Evolutionary conservation across 2,888 invertebrate genomes (phyloP).

Genomic region (Phrixothrix hirtus): DNA sequence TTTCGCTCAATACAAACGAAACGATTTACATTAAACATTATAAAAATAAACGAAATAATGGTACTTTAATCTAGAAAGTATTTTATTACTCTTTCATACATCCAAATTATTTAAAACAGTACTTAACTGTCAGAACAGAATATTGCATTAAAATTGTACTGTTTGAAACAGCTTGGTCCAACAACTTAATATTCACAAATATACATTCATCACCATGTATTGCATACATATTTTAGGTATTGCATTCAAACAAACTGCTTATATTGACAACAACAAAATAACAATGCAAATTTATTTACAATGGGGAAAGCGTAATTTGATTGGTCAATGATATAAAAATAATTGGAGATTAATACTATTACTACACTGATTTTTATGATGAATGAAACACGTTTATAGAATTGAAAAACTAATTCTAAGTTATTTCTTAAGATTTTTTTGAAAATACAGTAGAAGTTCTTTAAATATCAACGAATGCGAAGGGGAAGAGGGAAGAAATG

Average conservation of each 20-base stretch:
- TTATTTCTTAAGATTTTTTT: constrained; percentile 5
- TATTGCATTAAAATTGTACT: constrained; percentile 24
- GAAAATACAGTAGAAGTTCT: constrained; percentile 2
- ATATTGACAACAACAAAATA: constrained; percentile 54
- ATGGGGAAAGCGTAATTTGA: constrained; percentile 57
- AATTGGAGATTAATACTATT: constrained; percentile 37
- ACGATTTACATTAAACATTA: constrained; percentile 1
- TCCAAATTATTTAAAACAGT: constrained; percentile 51
- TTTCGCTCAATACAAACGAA: neutral
- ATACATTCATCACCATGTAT: constrained; percentile 56
- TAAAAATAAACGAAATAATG: constrained; percentile 13
- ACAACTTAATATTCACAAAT: constrained; percentile 55
- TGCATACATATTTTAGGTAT: constrained; percentile 50
- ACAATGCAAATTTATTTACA: constrained; percentile 58
- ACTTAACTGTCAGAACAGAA: constrained; percentile 29
- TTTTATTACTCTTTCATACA: constrained; percentile 23
- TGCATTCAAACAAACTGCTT: constrained; percentile 47
- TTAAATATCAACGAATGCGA: too few relatives aligned
- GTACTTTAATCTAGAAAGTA: constrained; percentile 1
- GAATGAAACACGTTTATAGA: neutral
- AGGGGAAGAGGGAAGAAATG: too few relatives aligned
- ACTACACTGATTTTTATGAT: constrained; percentile 3
- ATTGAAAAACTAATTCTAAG: constrained; percentile 7
- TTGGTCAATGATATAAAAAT: constrained; percentile 59
- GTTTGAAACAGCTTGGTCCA: constrained; percentile 47